Evolutionary conservation across 2,797 vertebrate species (phyloP).

Genomic region (Lagorchestes hirsutus): DNA sequence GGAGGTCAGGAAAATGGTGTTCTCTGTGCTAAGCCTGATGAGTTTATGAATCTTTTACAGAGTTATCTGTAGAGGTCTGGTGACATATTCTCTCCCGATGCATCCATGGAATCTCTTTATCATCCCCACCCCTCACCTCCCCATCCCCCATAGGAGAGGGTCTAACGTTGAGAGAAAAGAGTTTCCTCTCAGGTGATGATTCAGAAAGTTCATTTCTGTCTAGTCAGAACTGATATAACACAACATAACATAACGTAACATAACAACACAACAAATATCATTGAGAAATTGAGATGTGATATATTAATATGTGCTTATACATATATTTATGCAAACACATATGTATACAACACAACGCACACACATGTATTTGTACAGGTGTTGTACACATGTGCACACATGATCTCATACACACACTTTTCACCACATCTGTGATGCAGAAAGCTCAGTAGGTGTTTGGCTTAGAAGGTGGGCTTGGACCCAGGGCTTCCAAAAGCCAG

Average conservation of each 20-base stretch:
- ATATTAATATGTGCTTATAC: too few species aligned
- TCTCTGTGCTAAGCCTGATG: neutral
- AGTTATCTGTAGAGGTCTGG: neutral
- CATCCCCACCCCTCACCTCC: too few species aligned
- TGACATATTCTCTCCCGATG: too few species aligned
- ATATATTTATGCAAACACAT: neutral
- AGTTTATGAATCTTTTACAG: neutral
- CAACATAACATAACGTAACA: neutral
- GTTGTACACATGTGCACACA: neutral
- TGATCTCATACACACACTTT: neutral
- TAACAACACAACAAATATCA: too few species aligned
- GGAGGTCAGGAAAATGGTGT: neutral
- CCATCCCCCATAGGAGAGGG: neutral
- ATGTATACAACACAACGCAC: too few species aligned
- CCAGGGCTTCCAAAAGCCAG: neutral
- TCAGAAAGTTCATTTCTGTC: neutral
- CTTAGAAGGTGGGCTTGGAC: slow-evolving; percentile 29
- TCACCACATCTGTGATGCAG: neutral
- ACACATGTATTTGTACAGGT: rapidly evolving
- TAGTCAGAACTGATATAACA: neutral
- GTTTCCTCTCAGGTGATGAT: neutral
- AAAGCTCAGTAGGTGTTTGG: neutral
- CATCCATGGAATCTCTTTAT: too few species aligned
- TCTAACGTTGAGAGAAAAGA: neutral
- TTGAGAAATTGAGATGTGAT: neutral